A percentile compares a stretch with the other conserved stretches of the same genome.
Conservation (phyloP, 1,140 invertebrate genomes). For the Rhizoglyphus robini region DNA sequence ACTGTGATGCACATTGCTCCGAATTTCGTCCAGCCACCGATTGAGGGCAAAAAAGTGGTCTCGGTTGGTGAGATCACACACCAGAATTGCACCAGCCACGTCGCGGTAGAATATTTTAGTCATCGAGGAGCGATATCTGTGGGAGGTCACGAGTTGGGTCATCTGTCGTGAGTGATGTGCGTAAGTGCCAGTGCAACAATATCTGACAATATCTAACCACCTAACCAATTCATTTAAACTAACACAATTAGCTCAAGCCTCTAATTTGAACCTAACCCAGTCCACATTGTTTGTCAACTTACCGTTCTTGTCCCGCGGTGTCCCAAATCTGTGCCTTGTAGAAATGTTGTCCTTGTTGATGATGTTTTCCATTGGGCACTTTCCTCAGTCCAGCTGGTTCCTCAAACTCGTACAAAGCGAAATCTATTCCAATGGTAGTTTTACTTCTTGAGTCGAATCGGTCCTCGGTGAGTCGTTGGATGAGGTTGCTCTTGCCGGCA, state of each 20-base stretch:
- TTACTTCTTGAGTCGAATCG: background rate
- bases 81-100: background rate
- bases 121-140: constrained; percentile 13
- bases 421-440: constrained; percentile 13
- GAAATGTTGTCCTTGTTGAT: background rate
- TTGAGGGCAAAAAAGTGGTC: background rate
- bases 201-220: no score
- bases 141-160: background rate
- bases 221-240: no score
- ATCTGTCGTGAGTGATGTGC: background rate
- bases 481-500: constrained; percentile 3
- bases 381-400: background rate
- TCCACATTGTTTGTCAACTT: no score
- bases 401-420: constrained; percentile 3
- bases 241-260: no score
- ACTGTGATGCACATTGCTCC: background rate
- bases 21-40: constrained; percentile 1
- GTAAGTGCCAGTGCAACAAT: background rate
- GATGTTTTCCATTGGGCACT: background rate
- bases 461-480: background rate
- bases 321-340: constrained; percentile 13
- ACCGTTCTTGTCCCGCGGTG: constrained; percentile 8
- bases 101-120: constrained; percentile 16
- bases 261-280: no score
- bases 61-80: constrained; percentile 4